phyloP scores from a whole-genome alignment of 2,113 vertebrate genomes.

The Lophotis ruficrista region DNA sequence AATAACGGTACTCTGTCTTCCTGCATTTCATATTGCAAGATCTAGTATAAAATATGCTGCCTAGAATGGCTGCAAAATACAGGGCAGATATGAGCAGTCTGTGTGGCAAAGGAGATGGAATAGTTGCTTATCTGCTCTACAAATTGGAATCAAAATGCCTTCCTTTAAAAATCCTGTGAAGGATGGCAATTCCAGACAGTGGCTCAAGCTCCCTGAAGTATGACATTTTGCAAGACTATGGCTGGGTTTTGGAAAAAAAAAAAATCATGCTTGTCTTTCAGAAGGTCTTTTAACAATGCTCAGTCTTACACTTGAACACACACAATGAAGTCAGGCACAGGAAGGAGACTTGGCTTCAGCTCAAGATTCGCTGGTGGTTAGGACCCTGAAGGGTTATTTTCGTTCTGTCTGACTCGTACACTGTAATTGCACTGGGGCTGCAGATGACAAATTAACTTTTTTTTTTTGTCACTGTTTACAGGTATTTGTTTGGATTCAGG shows the following conservation, averaged over 20 bases:
- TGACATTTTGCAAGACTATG: slow-evolving; percentile 26
- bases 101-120: background rate
- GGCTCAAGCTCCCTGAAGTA: background rate
- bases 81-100: background rate
- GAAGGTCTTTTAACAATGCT: slow-evolving; percentile 38
- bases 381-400: background rate
- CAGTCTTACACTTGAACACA: slow-evolving; percentile 9
- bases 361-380: background rate
- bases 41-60: background rate
- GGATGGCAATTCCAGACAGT: background rate
- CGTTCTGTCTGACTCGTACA: background rate
- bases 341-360: slow-evolving; percentile 30
- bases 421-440: background rate
- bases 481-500: slow-evolving; percentile 21
- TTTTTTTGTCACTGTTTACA: background rate
- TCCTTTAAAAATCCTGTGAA: background rate
- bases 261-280: background rate
- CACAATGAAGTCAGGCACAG: slow-evolving; percentile 4
- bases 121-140: background rate
- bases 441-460: slow-evolving; percentile 30
- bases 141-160: background rate
- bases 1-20: background rate
- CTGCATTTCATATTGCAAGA: background rate
- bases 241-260: background rate
- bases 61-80: background rate